phyloP scores from a whole-genome alignment of 2,888 invertebrate genomes.

The Parelbella ahira region DNA sequence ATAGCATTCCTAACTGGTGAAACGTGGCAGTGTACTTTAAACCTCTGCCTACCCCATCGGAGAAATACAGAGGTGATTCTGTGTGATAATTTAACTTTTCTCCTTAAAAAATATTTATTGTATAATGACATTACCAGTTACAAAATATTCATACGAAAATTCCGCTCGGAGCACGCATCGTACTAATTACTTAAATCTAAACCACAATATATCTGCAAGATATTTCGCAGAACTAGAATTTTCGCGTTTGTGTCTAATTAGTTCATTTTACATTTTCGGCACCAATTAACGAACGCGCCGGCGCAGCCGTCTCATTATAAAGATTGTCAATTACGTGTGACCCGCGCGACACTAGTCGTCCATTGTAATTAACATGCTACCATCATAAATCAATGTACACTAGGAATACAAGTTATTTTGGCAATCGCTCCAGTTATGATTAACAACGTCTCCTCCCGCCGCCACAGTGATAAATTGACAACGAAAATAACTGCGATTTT shows the following conservation, averaged over 20 bases:
- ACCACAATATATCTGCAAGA: too few relatives aligned
- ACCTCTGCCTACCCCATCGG: too few relatives aligned
- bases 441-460: conserved; percentile 44
- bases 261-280: conserved; percentile 4
- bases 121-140: too few relatives aligned
- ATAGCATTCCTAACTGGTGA: too few relatives aligned
- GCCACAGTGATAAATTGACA: conserved; percentile 63
- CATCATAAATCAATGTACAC: conserved; percentile 60
- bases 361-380: conserved; percentile 55
- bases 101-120: too few relatives aligned
- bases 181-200: too few relatives aligned
- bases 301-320: conserved; percentile 31
- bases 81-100: too few relatives aligned
- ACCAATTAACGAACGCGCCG: conserved; percentile 20
- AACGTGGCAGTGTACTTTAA: background rate
- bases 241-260: conserved; percentile 14
- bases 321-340: conserved; percentile 42
- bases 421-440: conserved; percentile 61
- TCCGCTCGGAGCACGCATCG: too few relatives aligned
- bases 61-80: too few relatives aligned
- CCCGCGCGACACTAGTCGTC: conserved; percentile 40
- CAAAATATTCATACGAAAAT: too few relatives aligned
- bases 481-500: conserved; percentile 64
- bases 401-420: conserved; percentile 70
- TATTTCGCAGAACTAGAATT: conserved; percentile 9